These are phyloP conservation scores for Takifugu rubripes DNA, from an alignment of 2,797 vertebrate genomes.

Conservation along the genomic window DNA sequence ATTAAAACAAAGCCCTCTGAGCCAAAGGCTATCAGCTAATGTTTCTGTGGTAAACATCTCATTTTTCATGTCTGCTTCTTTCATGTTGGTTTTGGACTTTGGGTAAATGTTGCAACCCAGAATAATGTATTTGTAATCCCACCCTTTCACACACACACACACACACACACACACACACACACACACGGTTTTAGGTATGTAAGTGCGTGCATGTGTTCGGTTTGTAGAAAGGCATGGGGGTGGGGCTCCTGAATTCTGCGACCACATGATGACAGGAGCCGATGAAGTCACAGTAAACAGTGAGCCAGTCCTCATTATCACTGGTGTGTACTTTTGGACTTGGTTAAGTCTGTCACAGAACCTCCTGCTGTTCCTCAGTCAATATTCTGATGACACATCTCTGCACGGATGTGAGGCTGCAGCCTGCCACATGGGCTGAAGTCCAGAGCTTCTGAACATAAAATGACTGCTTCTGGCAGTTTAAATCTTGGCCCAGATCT, in stretches of 20 bases:
- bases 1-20: constrained; percentile 64
- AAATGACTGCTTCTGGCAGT: constrained; percentile 39
- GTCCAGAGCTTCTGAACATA: constrained; percentile 21
- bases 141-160: background rate
- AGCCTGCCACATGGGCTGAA: constrained; percentile 17
- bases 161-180: background rate
- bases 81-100: constrained; percentile 51
- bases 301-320: constrained; percentile 65
- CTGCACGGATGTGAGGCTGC: constrained; percentile 23
- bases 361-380: constrained; percentile 41
- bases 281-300: constrained; percentile 69
- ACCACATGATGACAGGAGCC: constrained; percentile 66
- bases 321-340: constrained; percentile 53
- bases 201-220: constrained; percentile 2
- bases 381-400: constrained; percentile 43
- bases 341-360: constrained; percentile 43
- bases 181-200: constrained; percentile 4
- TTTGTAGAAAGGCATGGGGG: constrained; percentile 1
- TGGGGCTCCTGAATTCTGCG: constrained; percentile 40
- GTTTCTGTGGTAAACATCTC: constrained; percentile 52
- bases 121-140: constrained; percentile 31
- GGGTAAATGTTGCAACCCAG: background rate
- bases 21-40: constrained; percentile 56
- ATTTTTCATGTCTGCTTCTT: constrained; percentile 58
- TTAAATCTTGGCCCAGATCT: constrained; percentile 20